phyloP scores from a whole-genome alignment of 1,140 invertebrate genomes.

The Drosophila fuyamai region DNA sequence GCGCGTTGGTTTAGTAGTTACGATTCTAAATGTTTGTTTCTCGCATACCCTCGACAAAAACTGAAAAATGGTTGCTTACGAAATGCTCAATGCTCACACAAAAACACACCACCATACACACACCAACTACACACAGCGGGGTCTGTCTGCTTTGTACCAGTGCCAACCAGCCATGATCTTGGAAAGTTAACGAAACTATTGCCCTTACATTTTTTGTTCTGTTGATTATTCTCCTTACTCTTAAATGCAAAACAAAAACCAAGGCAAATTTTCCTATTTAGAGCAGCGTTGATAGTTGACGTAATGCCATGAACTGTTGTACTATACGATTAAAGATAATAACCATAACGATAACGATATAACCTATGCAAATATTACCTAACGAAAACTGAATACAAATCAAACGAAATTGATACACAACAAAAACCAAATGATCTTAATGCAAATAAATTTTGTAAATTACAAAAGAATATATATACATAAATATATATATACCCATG shows the following conservation, averaged over 20 bases:
- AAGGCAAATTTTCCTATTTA: conserved; percentile 60
- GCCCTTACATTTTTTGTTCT: conserved; percentile 29
- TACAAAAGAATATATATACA: conserved; percentile 46
- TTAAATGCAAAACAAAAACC: conserved; percentile 28
- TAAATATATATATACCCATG: conserved; percentile 22
- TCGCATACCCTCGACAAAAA: conserved; percentile 38
- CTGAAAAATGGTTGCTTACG: conserved; percentile 39
- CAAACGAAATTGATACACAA: conserved; percentile 72
- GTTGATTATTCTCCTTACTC: conserved; percentile 47
- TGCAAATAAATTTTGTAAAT: conserved; percentile 67
- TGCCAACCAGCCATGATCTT: conserved; percentile 65
- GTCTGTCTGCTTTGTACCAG: conserved; percentile 62
- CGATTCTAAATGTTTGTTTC: conserved; percentile 53
- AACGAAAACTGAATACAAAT: conserved; percentile 56
- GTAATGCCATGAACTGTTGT: conserved; percentile 72
- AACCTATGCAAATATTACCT: conserved; percentile 39
- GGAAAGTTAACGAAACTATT: conserved; percentile 39
- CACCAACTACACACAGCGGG: conserved; percentile 35
- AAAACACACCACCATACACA: conserved; percentile 19
- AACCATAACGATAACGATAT: conserved; percentile 36
- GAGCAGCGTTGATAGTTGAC: conserved; percentile 63
- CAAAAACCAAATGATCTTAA: conserved; percentile 78
- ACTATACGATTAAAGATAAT: conserved; percentile 59
- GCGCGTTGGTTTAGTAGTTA: conserved; percentile 71
- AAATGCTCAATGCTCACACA: conserved; percentile 76